Evolutionary conservation across 92 coral and sea anemone genomes (phyloP), one percentile per base, ranked within the genome.

Genomic region (Umimayanthus kanabou): DNA sequence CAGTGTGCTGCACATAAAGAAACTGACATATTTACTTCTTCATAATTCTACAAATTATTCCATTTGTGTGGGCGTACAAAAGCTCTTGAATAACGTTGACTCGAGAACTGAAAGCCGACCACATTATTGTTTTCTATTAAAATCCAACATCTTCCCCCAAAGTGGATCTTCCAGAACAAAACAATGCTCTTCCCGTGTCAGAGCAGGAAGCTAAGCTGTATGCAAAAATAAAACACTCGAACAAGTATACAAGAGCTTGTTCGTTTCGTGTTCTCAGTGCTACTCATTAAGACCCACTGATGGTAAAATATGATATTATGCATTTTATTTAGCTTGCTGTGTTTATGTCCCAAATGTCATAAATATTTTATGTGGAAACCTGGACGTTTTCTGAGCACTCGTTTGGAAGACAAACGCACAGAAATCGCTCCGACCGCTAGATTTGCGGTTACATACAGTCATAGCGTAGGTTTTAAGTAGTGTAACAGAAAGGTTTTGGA

Each of bases 321-420:
- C 77, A 57, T 89, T 89, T 71, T 91, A 80, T 86, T 78, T 82
- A 78, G 64, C 84, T 80, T 83, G 85, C 89, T 65, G 87, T 94
- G 98, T 91, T 93, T 94, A 90, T 91, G 90, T 77, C 93, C 94
- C 94, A 87, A 88, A 93, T 87, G 91, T 89, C 78, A 94, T 94
- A 91, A 93, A 94, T 94, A 93, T 94, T 94, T 93, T 91, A 94
- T 94, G 92, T 87, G 72, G 79, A 92, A 74, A 75, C 89, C 89
- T 88, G 81, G 93, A 92, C 96, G 86, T 91, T 87, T 82, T 89
- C 57, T 37, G 55, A 72, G 81, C 70, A 86, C 88, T 80, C 61
- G 82, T 70, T 70, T 87, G 39, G 55, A 80, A 75, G 74, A 80
- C 25, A 55, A 81, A 74, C 90, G 70, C 55, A 28, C 14, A 25